phyloP scores from a whole-genome alignment of 2,113 vertebrate species.

The Onychorhynchus coronatus region DNA sequence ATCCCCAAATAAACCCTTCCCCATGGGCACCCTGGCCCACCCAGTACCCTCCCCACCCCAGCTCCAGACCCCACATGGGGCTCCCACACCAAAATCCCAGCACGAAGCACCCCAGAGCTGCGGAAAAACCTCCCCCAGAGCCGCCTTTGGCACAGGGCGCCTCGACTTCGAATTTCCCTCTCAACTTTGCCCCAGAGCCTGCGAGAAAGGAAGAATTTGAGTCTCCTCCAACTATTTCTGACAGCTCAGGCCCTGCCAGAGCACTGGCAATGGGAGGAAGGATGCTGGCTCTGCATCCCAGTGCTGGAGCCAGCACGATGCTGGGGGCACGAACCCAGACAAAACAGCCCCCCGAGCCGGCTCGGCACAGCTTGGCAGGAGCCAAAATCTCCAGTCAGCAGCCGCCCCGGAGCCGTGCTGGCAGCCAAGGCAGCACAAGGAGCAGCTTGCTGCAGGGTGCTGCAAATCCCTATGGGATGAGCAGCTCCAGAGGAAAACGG shows the following conservation, averaged over 20 bases:
- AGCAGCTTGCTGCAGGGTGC: not conserved
- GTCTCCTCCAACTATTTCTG: not conserved
- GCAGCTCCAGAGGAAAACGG: not conserved
- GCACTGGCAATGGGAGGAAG: not conserved
- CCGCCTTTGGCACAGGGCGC: not conserved
- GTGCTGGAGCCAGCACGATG: not conserved
- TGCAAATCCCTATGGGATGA: not conserved
- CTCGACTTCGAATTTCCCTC: not conserved
- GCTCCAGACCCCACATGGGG: not conserved
- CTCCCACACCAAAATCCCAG: not conserved
- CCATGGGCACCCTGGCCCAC: not conserved
- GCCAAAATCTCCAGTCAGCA: not conserved
- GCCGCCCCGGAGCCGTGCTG: not conserved
- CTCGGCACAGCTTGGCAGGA: not conserved
- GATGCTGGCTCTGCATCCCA: not conserved
- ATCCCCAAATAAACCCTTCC: not conserved
- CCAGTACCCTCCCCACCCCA: not conserved
- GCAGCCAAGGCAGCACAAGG: not conserved
- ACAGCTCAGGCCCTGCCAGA: not conserved
- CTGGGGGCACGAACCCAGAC: slow-evolving; percentile 6
- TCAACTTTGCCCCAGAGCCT: slow-evolving; percentile 49
- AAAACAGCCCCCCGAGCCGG: not conserved
- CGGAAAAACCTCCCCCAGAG: not conserved
- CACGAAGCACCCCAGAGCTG: not conserved
- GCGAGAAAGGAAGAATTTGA: slow-evolving; percentile 10